Base-by-base conservation (phyloP, 2,888 invertebrate genomes). In the Anthrax anthrax region DNA sequence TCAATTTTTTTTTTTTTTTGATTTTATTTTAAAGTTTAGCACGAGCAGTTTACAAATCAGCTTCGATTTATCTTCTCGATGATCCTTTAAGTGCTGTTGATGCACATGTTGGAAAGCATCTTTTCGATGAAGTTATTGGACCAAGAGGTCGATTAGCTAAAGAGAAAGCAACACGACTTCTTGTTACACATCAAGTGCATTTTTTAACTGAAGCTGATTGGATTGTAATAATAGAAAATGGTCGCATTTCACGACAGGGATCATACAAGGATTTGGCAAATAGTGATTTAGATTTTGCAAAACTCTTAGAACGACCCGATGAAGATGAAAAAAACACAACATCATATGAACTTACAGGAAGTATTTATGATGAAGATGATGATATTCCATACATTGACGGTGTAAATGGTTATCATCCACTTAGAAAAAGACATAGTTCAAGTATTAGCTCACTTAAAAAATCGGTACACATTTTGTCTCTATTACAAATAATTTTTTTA, bases 61-160 rank as follows among this genome's bases (percentile, higher is more conserved):
- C 83, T 0, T 79, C 82, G 57, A 76, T 87, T 50, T 87, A 85
- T 60, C 65, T 88, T 6, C 65, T 88, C 27, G 87, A 88, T 60
- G 87, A 87, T 67, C 86, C 87, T 0, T 63, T 87, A 3, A 81
- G 82, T 49, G 85, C 86, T 1, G 85, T 87, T 0, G 87, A 88
- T 62, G 72, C 81, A 0, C 77, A 78, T 49, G 85, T 87, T n/a
- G 80, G 81, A 1, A 75, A 77, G 49, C 79, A 82, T 60, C 65
- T 88, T 6, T 86, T 85, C 58, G 77, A 84, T 42, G 75, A 82
- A 63, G 86, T 84, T 45, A 79, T 85, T 47, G 69, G 69, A 3
- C 67, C 67, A 8, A 67, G 63, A 40, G 69, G 71, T 2, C 69
- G 70, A 44, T 56, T 75, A 48, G 72, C 72, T 36, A 69, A 73